Evolutionary conservation across 1,140 invertebrate species (phyloP).

Genomic region (Potamilus streckersoni): DNA sequence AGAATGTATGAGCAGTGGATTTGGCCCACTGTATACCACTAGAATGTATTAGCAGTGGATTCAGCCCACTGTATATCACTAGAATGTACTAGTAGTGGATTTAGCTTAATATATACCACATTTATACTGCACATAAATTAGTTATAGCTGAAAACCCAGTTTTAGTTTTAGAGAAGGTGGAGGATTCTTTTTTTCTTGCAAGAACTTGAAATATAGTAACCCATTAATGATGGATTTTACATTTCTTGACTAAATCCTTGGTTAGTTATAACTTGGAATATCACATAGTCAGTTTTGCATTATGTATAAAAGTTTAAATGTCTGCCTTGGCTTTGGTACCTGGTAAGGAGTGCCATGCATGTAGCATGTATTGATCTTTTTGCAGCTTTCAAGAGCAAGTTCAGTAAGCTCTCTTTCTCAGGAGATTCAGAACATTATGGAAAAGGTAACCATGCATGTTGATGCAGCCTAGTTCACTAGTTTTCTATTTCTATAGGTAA

Average conservation of each 20-base stretch:
- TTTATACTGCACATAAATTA: too few relatives aligned
- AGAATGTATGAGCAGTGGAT: too few relatives aligned
- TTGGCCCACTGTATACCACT: too few relatives aligned
- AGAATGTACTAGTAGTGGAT: too few relatives aligned
- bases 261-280: neutral
- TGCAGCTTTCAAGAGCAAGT: conserved; percentile 27
- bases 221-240: neutral
- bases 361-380: neutral
- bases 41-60: too few relatives aligned
- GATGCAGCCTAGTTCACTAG: too few relatives aligned
- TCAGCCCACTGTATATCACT: too few relatives aligned
- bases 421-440: conserved; percentile 24
- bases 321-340: neutral
- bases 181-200: too few relatives aligned
- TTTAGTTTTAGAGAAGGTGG: too few relatives aligned
- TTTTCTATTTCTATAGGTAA: too few relatives aligned
- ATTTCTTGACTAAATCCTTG: neutral
- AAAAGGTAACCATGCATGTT: conserved; percentile 7
- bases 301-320: neutral
- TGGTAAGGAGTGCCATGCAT: neutral
- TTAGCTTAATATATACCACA: too few relatives aligned
- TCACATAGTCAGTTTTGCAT: neutral
- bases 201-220: neutral
- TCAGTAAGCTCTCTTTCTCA: conserved; percentile 18
- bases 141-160: too few relatives aligned